Conservation (phyloP, 1,140 invertebrate species). For the Apis dorsata region DNA sequence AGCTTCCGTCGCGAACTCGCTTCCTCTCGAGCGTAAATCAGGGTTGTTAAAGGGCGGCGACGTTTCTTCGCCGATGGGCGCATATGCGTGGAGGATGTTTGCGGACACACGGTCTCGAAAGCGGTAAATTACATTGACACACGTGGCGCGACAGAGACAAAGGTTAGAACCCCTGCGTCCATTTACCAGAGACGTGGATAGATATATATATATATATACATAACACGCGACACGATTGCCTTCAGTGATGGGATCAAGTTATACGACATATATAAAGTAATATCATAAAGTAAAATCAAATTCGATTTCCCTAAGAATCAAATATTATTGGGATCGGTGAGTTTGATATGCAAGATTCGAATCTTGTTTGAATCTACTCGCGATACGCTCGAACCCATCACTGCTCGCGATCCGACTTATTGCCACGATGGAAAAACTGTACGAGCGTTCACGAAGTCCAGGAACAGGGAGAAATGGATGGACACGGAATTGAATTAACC, state of each 20-base stretch:
- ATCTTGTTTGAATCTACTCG: too few relatives aligned
- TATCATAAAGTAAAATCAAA: too few relatives aligned
- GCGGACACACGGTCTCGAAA: constrained; percentile 11
- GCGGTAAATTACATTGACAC: constrained; percentile 47
- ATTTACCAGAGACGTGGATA: constrained; percentile 11
- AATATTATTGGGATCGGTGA: too few relatives aligned
- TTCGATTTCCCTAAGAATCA: too few relatives aligned
- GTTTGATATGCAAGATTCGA: too few relatives aligned
- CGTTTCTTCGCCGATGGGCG: constrained; percentile 29
- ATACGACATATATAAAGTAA: too few relatives aligned
- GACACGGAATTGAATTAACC: not conserved
- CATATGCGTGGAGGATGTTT: constrained; percentile 37
- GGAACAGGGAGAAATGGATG: too few relatives aligned
- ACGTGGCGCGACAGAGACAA: constrained; percentile 45
- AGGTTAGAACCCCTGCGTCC: constrained; percentile 1
- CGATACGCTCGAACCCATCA: too few relatives aligned
- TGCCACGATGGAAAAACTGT: not conserved
- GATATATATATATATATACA: not conserved
- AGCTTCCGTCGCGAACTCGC: constrained; percentile 10
- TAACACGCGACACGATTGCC: not conserved
- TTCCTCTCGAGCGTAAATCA: constrained; percentile 25
- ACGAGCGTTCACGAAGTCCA: too few relatives aligned
- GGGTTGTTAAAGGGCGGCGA: constrained; percentile 30
- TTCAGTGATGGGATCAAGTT: not conserved
- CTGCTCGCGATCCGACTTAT: not conserved